A percentile compares a stretch with the other conserved stretches of the same genome.
Evolutionary conservation across 2,113 vertebrate species (phyloP).

Genomic region (Odontesthes bonariensis): DNA sequence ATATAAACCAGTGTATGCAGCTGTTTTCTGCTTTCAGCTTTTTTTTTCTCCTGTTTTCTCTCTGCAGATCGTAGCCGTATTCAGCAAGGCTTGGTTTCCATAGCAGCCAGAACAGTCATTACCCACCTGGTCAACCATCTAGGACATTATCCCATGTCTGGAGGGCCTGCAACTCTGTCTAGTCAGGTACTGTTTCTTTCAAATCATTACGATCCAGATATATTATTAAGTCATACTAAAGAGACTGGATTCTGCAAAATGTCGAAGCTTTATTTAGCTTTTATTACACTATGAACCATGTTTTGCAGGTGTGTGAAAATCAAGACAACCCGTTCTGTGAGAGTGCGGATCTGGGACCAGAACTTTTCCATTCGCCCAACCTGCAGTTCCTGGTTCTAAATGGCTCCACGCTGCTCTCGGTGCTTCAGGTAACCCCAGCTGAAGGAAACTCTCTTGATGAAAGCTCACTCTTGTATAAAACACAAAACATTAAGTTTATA

Average conservation of each 20-base stretch:
- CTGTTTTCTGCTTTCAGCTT: no score
- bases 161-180: constrained; percentile 96
- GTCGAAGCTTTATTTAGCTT: not conserved
- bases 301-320: constrained; percentile 91
- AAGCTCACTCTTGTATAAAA: not conserved
- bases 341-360: constrained; percentile 92
- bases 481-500: no score
- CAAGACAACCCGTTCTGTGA: constrained; percentile 97
- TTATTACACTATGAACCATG: not conserved
- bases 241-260: not conserved
- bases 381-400: constrained; percentile 97
- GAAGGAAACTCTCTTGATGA: not conserved
- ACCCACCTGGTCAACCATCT: constrained; percentile 97
- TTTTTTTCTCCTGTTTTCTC: constrained; percentile 28
- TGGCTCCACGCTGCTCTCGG: constrained; percentile 90
- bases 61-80: constrained; percentile 93
- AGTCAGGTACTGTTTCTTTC: constrained; percentile 87
- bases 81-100: constrained; percentile 96
- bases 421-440: constrained; percentile 71
- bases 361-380: constrained; percentile 97
- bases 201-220: not conserved
- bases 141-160: constrained; percentile 97
- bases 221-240: not conserved
- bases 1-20: no score
- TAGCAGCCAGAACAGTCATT: constrained; percentile 97